phyloP scores from a whole-genome alignment of 1,140 invertebrate species.

The Listronotus bonariensis region DNA sequence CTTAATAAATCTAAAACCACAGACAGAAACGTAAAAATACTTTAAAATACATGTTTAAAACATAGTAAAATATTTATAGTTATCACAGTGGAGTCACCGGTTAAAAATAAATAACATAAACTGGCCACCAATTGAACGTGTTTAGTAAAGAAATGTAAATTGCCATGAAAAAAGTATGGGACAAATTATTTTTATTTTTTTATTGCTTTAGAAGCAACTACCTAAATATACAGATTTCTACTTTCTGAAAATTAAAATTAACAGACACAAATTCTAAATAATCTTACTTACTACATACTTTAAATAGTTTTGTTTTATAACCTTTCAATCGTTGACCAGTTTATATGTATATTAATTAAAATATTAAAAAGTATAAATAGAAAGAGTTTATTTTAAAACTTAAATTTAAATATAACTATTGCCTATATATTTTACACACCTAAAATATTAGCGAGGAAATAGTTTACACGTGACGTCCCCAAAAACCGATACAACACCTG shows the following conservation, averaged over 20 bases:
- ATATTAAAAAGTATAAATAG: background rate
- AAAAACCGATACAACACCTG: constrained; percentile 2
- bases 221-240: too few species aligned
- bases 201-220: too few species aligned
- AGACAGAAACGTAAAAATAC: constrained; percentile 23
- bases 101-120: constrained; percentile 20
- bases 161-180: too few species aligned
- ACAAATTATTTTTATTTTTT: too few species aligned
- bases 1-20: constrained; percentile 33
- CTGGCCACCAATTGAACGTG: too few species aligned
- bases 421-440: constrained; percentile 7
- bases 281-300: too few species aligned
- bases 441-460: constrained; percentile 7
- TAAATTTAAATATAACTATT: constrained; percentile 6
- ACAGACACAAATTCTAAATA: too few species aligned
- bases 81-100: constrained; percentile 38
- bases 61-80: constrained; percentile 27
- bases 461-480: background rate
- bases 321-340: background rate
- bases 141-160: too few species aligned
- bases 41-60: background rate
- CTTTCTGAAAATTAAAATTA: too few species aligned
- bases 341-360: background rate
- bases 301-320: too few species aligned
- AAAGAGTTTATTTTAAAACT: background rate